phyloP scores from a whole-genome alignment of 2,888 invertebrate species.

The Mamestra brassicae region DNA sequence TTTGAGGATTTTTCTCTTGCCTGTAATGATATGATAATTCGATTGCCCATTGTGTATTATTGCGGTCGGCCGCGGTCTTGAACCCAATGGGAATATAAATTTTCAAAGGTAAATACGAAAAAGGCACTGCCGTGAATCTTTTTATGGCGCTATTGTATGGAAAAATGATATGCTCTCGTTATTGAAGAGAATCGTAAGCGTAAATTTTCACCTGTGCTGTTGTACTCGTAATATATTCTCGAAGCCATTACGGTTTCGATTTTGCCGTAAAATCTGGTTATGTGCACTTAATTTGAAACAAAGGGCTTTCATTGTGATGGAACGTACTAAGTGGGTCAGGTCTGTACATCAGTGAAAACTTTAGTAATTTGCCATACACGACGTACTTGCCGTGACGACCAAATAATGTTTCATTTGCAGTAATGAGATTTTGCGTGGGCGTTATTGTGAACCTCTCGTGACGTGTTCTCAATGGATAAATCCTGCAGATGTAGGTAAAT shows the following conservation, averaged over 20 bases:
- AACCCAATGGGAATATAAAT: slow-evolving; percentile 88
- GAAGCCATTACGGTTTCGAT: slow-evolving; percentile 61
- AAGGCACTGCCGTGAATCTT: slow-evolving; percentile 85
- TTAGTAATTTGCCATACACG: slow-evolving; percentile 57
- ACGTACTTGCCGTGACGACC: slow-evolving; percentile 35
- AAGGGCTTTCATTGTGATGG: slow-evolving; percentile 57
- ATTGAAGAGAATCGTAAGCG: slow-evolving; percentile 75
- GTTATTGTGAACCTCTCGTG: slow-evolving; percentile 35
- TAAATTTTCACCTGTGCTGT: slow-evolving; percentile 72
- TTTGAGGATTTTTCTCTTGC: slow-evolving; percentile 72
- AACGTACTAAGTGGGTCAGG: slow-evolving; percentile 52
- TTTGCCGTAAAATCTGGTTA: slow-evolving; percentile 64
- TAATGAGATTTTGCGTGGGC: slow-evolving; percentile 55
- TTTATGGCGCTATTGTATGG: slow-evolving; percentile 83
- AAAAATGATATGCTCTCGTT: slow-evolving; percentile 81
- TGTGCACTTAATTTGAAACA: slow-evolving; percentile 67
- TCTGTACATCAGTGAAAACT: slow-evolving; percentile 57
- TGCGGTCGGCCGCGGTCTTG: slow-evolving; percentile 82
- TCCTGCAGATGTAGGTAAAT: slow-evolving; percentile 35
- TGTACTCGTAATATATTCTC: slow-evolving; percentile 67
- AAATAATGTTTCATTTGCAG: slow-evolving; percentile 59
- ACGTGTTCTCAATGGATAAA: slow-evolving; percentile 43
- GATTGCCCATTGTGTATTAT: slow-evolving; percentile 88
- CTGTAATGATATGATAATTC: slow-evolving; percentile 88
- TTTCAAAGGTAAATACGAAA: slow-evolving; percentile 87